Conservation (phyloP, 2,113 vertebrate species). For the Rhynchomys soricoides region DNA sequence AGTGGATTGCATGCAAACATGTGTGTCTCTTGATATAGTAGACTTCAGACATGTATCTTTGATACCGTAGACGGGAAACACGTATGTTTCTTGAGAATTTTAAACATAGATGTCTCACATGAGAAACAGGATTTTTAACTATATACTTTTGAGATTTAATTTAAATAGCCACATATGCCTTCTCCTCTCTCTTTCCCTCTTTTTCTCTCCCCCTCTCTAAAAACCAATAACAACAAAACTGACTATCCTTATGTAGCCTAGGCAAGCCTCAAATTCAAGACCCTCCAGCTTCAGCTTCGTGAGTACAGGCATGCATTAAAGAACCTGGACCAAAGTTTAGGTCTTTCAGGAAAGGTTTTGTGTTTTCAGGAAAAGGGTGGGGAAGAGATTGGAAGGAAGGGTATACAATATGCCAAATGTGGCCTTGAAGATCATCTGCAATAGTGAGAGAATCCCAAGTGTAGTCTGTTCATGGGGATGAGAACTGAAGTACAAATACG, state of each 20-base stretch:
- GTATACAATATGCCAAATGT: not conserved
- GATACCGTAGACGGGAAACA: not conserved
- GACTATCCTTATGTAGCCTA: not conserved
- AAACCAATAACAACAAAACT: not conserved
- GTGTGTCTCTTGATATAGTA: not conserved
- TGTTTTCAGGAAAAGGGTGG: not conserved
- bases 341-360: not conserved
- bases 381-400: not conserved
- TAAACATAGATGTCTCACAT: not conserved
- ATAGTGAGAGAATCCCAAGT: not conserved
- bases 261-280: not conserved
- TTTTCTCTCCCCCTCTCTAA: not conserved
- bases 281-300: not conserved
- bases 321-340: not conserved
- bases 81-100: not conserved
- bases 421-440: not conserved
- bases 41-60: not conserved
- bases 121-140: slow-evolving; percentile 40
- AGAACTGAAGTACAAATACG: not conserved
- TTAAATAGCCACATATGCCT: not conserved
- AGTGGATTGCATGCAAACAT: not conserved
- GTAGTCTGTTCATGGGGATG: not conserved
- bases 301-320: not conserved
- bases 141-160: not conserved
- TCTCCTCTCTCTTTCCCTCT: no score